These are phyloP conservation scores for Trichoplax adhaerens DNA, from an alignment of 37 sponge, comb jelly and placozoan species.

Conservation along the genomic window DNA sequence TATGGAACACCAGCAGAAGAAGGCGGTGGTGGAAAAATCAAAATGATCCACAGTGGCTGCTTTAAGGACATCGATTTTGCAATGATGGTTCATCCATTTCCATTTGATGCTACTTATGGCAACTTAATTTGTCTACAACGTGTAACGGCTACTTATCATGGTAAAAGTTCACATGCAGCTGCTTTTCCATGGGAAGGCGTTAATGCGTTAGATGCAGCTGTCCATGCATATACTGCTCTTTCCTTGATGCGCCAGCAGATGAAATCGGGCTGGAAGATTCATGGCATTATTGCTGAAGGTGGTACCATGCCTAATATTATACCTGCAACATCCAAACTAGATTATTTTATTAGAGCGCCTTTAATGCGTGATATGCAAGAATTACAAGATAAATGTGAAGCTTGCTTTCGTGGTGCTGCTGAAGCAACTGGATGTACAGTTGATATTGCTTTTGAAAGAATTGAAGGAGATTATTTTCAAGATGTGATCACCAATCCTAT, in stretches of 20 bases:
- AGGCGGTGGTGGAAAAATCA: conserved; percentile 57
- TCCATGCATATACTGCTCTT: conserved; percentile 54
- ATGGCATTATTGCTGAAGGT: conserved; percentile 51
- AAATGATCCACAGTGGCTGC: conserved; percentile 37
- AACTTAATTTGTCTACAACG: conserved; percentile 4
- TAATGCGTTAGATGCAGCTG: conserved; percentile 78
- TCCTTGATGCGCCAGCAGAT: conserved; percentile 71
- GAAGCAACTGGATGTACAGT: conserved; percentile 19
- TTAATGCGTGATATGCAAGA: conserved; percentile 12
- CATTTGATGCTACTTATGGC: conserved; percentile 15
- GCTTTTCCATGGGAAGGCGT: conserved; percentile 67
- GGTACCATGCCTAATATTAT: conserved; percentile 45
- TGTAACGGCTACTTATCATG: conserved; percentile 24
- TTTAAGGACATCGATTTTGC: conserved; percentile 56
- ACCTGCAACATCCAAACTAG: conserved; percentile 33
- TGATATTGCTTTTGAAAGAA: conserved; percentile 8
- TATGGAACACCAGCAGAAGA: conserved; percentile 87
- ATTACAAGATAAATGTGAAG: conserved; percentile 17
- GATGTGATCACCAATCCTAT: conserved; percentile 21
- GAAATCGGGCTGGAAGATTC: conserved; percentile 51
- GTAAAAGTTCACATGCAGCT: conserved; percentile 69
- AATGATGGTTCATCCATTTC: conserved; percentile 82
- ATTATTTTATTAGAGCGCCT: conserved; percentile 38
- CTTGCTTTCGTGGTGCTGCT: conserved; percentile 52
- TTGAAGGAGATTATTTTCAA: neutral